Evolutionary conservation across 2,113 vertebrate species (phyloP), one percentile per base, ranked within the genome.

Genomic region (Noctilio leporinus): DNA sequence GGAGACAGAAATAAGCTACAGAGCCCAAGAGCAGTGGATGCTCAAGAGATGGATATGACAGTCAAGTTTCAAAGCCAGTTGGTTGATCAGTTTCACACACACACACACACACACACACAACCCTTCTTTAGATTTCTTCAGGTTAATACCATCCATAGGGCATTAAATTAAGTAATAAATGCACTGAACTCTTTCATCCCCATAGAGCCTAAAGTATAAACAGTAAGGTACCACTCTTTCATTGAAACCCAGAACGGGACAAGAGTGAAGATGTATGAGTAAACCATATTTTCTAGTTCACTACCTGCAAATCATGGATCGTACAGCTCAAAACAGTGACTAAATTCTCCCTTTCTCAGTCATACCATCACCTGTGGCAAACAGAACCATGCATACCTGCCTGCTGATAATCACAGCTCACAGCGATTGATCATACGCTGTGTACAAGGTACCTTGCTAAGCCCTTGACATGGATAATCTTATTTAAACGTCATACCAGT

Each of bases 121-220:
- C n/a, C 33, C 17, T 72, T 84, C 65, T 73, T 77, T 85, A n/a
- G 20, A 57, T 51, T 67, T 80, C 30, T 90, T 90, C n/a, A 75
- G 5, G 51, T 28, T 53, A n/a, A 80, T 38, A 10, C 4, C 28
- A 30, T 72, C 16, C 0, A 16, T 19, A 47, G 26, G 30, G 26
- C 15, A 19, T 30, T 76, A 3, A 65, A 75, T 12, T 65, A 53
- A 45, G 45, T n/a, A 30, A 76, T 62, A 43, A 65, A 57, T n/a
- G 10, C 43, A 47, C 0, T 28, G 12, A 49, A 33, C 11, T 64
- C 30, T 14, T 2, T 7, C 33, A 38, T 28, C 35, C 20, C 55
- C 14, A 14, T 10, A 30, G 40, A 75, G n/a, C n/a, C n/a, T 22
- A 55, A 82, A 40, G 24, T 62, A 3, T 26, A 35, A 26, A 51